Base-by-base conservation (phyloP, 2,888 invertebrate species). In the Hypercompe scribonia region DNA sequence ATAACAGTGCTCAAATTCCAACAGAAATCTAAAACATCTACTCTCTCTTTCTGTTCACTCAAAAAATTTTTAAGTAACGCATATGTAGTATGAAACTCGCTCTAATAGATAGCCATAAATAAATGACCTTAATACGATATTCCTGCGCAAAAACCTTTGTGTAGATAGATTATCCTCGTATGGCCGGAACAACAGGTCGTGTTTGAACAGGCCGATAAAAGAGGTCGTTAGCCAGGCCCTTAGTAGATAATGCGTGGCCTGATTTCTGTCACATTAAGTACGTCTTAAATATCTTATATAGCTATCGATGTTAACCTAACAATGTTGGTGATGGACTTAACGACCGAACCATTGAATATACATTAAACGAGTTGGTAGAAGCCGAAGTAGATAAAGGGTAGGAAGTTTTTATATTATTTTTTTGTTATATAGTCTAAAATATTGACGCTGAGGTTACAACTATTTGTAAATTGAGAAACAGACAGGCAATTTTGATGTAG, bases 261-360 rank as follows among this genome's bases (percentile, higher is more conserved):
- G 83, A 84, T 83, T 82, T 84, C 79, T 82, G 81, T 77, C 82
- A 78, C 84, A 82, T 84, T 83, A 84, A 84, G 61, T 82, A 78
- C 76, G 78, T 82, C 81, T 79, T 82, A 82, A 77, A 78, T 75
- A 77, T 68, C 79, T 71, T 72, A 74, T 69, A 79, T 71, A 78
- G 75, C 70, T 61, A 67, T 78, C 76, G 74, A 72, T 74, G 80
- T 79, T 82, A 85, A 77, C 74, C 76, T 77, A 31, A 76, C 78
- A 79, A 77, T 75, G 61, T 65, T 68, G 50, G 31, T 78, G 75
- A 75, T 71, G 78, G 71, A 72, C 64, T 79, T 72, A 68, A 75
- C 64, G 80, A 79, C 69, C 68, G 68, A 21, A 21, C 34, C 68
- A 66, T 70, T 69, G 71, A 77, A 68, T 64, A 18, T 63, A 28